Conservation (phyloP, 2,113 vertebrate genomes). For the Diphyllodes magnificus region DNA sequence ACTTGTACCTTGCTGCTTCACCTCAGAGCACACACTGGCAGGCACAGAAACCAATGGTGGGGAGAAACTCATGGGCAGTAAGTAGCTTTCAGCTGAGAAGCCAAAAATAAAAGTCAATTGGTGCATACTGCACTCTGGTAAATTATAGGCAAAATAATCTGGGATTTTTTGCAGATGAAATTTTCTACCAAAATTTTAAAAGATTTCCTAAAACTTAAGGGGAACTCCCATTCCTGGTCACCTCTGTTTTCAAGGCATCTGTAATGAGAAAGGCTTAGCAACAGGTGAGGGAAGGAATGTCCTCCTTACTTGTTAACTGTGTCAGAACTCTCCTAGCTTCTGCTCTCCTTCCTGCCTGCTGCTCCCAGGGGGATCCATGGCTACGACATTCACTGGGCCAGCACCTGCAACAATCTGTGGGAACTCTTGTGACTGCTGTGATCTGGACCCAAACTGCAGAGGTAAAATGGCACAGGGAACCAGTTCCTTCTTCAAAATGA, state of each 20-base stretch:
- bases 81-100: background rate
- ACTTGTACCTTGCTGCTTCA: background rate
- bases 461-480: background rate
- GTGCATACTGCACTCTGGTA: background rate
- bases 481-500: background rate
- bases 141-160: background rate
- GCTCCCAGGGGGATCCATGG: background rate
- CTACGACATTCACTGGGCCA: background rate
- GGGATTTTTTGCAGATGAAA: fast-evolving
- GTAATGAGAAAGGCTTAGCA: background rate
- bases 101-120: background rate
- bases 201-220: background rate
- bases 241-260: conserved; percentile 22
- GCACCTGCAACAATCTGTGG: background rate
- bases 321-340: background rate
- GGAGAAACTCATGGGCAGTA: background rate
- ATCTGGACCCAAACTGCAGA: background rate
- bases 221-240: background rate
- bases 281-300: background rate
- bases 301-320: background rate
- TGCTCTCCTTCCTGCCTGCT: background rate
- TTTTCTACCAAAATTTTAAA: background rate
- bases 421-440: background rate
- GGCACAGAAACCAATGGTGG: background rate
- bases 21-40: background rate